Evolutionary conservation across 2,797 vertebrate species (phyloP), one percentile per base, ranked within the genome.

Genomic region (Eptatretus atami): DNA sequence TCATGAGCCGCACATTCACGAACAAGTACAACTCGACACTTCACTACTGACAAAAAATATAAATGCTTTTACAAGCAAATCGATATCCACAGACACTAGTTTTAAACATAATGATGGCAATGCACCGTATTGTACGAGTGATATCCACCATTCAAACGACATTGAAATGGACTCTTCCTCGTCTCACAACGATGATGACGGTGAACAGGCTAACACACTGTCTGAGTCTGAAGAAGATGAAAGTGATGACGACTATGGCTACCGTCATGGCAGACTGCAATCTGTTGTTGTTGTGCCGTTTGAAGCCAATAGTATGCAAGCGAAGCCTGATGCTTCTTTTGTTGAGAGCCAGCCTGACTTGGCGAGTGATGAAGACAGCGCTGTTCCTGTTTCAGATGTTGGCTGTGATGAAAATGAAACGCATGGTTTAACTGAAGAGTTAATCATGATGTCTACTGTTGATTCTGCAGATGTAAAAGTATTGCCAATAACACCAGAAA

Each of bases 271-370:
- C n/a, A 61, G 25, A 25, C 57, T 61, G 57, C 57, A 61, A 25
- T 61, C 57, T n/a, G 57, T 61, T 61, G 57, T 61, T 25, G 57
- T 61, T 25, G 57, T 61, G n/a, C 57, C 57, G n/a, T 61, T 25
- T 10, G n/a, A n/a, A 61, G 12, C 57, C n/a, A 25, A n/a, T 61
- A 25, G n/a, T 61, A 25, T 25, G 10, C n/a, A 61, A 61, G 57
- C n/a, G 10, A 25, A 12, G n/a, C 10, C n/a, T 61, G n/a, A 25
- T 25, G 10, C 57, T n/a, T 10, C 11, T 12, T 61, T 25, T 11
- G 25, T 61, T 61, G 57, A 10, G 57, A n/a, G 25, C 25, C 57
- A 61, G 57, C n/a, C n/a, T 61, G 57, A 61, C 25, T n/a, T 44
- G 31, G 31, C 6, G 31, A 44, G 31, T 44, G 31, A 44, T 44